Percentiles rank a stretch among this genome's conserved stretches.
Conservation (phyloP, 2,797 vertebrate genomes). For the Ambastaia sidthimunki region DNA sequence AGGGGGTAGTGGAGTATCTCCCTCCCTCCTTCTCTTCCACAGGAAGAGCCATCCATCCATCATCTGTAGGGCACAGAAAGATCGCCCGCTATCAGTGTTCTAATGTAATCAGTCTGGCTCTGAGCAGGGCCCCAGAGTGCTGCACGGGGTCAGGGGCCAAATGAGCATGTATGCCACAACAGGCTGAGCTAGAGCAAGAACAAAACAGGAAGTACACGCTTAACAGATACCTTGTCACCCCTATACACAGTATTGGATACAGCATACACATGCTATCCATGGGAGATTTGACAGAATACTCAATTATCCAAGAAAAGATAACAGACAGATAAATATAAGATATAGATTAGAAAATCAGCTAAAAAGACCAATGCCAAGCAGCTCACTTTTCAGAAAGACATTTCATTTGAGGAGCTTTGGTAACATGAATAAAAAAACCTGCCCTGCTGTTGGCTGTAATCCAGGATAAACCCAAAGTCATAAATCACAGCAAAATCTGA, state of each 20-base stretch:
- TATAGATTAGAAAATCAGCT: background rate
- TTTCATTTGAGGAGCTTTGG: conserved; percentile 19
- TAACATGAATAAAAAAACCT: conserved; percentile 25
- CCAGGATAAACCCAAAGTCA: conserved; percentile 16
- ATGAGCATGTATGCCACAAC: conserved; percentile 21
- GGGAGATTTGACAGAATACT: background rate
- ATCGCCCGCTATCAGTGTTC: conserved; percentile 52
- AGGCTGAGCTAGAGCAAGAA: conserved; percentile 7
- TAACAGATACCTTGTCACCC: conserved; percentile 20
- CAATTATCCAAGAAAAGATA: background rate
- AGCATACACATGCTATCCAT: background rate
- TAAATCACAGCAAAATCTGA: conserved; percentile 24
- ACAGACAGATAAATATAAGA: background rate
- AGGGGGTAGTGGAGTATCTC: conserved; percentile 36
- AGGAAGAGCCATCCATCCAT: conserved; percentile 50
- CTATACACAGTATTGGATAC: conserved; percentile 2
- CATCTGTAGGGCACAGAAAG: conserved; percentile 41
- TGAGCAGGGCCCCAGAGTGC: conserved; percentile 37
- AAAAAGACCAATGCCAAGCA: background rate
- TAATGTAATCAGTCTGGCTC: conserved; percentile 58
- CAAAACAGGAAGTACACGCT: conserved; percentile 31
- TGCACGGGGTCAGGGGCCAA: conserved; percentile 30
- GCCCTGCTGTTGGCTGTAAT: conserved; percentile 22
- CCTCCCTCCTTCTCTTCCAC: conserved; percentile 28
- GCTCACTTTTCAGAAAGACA: conserved; percentile 9